Base-by-base conservation (phyloP, 2,113 vertebrate species). In the Takifugu bimaculatus region DNA sequence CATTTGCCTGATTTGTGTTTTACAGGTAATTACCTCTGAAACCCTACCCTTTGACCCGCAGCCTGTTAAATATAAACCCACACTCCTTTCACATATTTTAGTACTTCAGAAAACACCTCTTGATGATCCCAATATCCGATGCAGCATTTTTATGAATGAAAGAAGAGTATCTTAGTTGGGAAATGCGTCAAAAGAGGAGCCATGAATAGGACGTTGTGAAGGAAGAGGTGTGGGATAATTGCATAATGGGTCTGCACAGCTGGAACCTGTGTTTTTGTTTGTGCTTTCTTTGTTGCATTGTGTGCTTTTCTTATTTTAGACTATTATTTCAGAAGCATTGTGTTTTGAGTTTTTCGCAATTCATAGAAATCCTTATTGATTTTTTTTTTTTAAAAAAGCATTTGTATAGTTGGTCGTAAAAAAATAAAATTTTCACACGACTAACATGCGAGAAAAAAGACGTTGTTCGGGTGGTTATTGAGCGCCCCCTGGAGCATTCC, bases 1-100 rank as follows among this genome's bases (percentile, higher is more conserved):
- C 10, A 80, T 77, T 84, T 50, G 70, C 45, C 63, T 81, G 7
- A 82, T 86, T 74, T 79, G 51, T 43, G 25, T 80, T 76, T 72
- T 54, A 42, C 57, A 52, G 43, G 51, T 39, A 72, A 59, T 82
- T 70, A 75, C 57, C 32, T 43, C 62, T 57, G 11, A 44, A 12
- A 49, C 11, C n/a, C 13, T 47, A 53, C 78, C 70, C 65, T 76
- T 73, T 78, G 63, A 57, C 27, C 35, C 53, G 1, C 28, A 49
- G 52, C 10, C 7, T 55, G 48, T 50, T n/a, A 50, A 20, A 20
- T 25, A 48, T 48, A 48, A 48, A 48, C 45, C 2, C 45, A 48
- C 45, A 48, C 4, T 20, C 20, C 45, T 48, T 48, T 39, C 35
- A 39, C 35, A 39, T 10, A 10, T 39, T 39, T 39, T 39, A 39